These are phyloP conservation scores for Fratercula arctica DNA, from an alignment of 2,797 vertebrate genomes.

Conservation along the genomic window DNA sequence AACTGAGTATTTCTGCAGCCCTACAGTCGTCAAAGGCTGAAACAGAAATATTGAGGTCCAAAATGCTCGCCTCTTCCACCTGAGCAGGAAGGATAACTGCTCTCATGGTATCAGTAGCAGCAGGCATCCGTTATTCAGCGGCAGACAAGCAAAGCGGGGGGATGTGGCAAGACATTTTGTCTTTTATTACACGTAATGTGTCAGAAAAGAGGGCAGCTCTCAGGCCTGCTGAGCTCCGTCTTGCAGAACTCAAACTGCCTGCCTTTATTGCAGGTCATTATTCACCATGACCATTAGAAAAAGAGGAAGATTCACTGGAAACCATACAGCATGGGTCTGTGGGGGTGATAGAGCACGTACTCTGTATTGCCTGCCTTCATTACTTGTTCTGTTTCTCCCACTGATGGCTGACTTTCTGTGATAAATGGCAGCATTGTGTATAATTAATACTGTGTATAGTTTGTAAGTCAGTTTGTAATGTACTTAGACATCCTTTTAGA, in stretches of 20 bases:
- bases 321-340: background rate
- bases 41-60: background rate
- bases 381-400: background rate
- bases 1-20: background rate
- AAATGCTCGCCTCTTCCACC: background rate
- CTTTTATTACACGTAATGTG: background rate
- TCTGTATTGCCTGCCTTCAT: background rate
- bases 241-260: background rate
- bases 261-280: constrained; percentile 24
- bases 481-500: background rate
- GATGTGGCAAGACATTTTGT: background rate
- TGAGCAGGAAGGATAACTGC: background rate
- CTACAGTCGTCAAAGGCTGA: background rate
- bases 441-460: background rate
- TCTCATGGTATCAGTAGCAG: background rate
- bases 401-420: background rate
- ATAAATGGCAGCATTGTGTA: background rate
- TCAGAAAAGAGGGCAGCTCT: background rate
- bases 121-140: background rate
- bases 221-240: background rate
- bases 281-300: background rate
- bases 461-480: constrained; percentile 14
- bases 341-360: background rate
- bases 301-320: background rate
- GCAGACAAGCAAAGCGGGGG: background rate